Evolutionary conservation across 2,888 invertebrate genomes (phyloP), one percentile per base, ranked within the genome.

Genomic region (Ochropacha duplaris): DNA sequence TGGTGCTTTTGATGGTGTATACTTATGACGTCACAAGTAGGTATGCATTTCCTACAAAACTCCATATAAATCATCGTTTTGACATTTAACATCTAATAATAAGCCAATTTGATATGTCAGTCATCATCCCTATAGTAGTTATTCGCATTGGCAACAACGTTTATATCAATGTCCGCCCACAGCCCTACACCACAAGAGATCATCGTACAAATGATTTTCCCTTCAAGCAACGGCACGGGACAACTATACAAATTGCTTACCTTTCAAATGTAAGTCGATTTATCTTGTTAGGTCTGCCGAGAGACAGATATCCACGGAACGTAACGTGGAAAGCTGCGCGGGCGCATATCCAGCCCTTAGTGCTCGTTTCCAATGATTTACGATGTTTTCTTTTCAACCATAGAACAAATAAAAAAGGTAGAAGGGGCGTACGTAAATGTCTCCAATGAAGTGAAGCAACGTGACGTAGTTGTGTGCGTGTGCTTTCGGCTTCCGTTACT

Each of bases 181-280:
- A 57, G 51, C 56, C 31, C 31, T 31, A 50, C 54, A 44, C 19
- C 19, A n/a, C 44, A 50, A 31, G 59, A 60, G 60, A 55, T 67
- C 64, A 63, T 65, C 68, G 73, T 77, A 79, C 68, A 79, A 77
- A 81, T 75, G 73, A 73, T 75, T 81, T 81, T 71, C 72, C 83
- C 81, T 36, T 36, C 83, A 72, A 74, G 61, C 59, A 65, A 66
- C 72, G 44, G 2, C 44, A 19, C 44, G 44, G 44, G 74, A 73
- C 74, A 71, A 78, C 72, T 74, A 69, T 74, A 84, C 86, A 87
- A 87, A 87, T 87, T 85, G 83, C 82, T 83, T 81, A 78, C 86
- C 84, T 86, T 87, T 83, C 84, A 78, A 87, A 84, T 79, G 74
- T 72, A 72, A 77, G 64, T 73, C 79, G 70, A 86, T 88, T 85